Conservation (phyloP, 2,797 vertebrate genomes). For the Merluccius polli region DNA sequence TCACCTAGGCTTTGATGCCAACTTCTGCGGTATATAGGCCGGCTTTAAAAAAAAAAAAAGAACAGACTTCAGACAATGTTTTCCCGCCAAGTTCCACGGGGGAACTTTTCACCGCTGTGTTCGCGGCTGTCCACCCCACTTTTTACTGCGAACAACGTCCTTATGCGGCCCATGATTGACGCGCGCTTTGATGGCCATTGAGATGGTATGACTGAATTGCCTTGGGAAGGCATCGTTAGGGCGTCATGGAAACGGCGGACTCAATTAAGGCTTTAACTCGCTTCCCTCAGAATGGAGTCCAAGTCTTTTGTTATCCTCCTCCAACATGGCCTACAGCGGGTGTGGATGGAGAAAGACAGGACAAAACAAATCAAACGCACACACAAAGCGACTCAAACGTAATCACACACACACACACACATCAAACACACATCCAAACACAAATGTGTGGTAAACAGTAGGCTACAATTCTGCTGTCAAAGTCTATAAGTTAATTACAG, state of each 20-base stretch:
- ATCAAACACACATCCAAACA: not conserved
- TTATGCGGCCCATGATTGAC: constrained; percentile 9
- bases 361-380: not conserved
- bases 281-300: constrained; percentile 13
- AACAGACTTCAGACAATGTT: no score
- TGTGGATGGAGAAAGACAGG: not conserved
- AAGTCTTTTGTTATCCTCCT: constrained; percentile 8
- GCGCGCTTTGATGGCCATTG: constrained; percentile 22
- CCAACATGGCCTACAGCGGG: not conserved
- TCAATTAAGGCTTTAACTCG: constrained; percentile 18
- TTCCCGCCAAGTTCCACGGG: no score
- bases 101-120: not conserved
- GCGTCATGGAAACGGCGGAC: constrained; percentile 12
- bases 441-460: not conserved
- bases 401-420: no score
- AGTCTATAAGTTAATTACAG: not conserved
- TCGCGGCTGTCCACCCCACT: not conserved
- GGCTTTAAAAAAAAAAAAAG: constrained; percentile 18
- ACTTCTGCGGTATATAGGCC: constrained; percentile 29
- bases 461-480: not conserved
- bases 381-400: not conserved
- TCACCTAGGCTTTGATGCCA: constrained; percentile 45
- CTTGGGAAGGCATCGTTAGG: not conserved
- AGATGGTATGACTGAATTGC: not conserved
- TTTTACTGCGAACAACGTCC: not conserved